Percentiles rank a stretch among this genome's conserved stretches.
These are phyloP conservation scores for Dolichotis patagonum DNA, from an alignment of 2,113 vertebrate species.

Conservation along the genomic window DNA sequence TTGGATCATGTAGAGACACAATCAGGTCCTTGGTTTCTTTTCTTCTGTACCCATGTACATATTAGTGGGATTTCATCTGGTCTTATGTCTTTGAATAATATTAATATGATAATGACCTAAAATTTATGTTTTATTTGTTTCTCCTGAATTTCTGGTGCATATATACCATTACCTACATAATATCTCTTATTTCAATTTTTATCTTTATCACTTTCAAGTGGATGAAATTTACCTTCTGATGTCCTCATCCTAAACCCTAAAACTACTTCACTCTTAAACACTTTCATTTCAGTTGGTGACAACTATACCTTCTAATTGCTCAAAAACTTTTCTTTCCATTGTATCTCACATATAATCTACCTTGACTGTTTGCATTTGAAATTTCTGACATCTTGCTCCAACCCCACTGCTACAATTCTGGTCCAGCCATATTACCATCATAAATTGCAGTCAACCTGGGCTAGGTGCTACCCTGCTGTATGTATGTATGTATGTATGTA, in stretches of 20 bases:
- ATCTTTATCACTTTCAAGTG: not conserved
- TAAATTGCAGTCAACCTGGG: not conserved
- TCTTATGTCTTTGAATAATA: not conserved
- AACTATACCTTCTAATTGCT: not conserved
- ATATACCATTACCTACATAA: not conserved
- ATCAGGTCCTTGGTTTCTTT: not conserved
- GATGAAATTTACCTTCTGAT: not conserved
- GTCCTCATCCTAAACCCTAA: not conserved
- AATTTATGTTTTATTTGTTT: not conserved
- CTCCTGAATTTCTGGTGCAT: not conserved
- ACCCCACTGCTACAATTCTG: not conserved
- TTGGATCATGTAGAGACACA: not conserved
- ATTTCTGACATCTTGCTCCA: not conserved
- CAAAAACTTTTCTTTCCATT: not conserved
- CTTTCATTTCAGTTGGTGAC: not conserved
- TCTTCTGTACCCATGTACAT: not conserved
- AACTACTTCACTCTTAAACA: not conserved
- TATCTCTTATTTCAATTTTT: not conserved
- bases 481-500: no score
- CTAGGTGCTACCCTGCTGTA: not conserved
- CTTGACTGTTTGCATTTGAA: not conserved
- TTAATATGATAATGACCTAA: not conserved
- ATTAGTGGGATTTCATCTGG: not conserved
- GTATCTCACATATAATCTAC: not conserved
- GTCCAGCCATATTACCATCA: not conserved